Base-by-base conservation (phyloP, 2,888 invertebrate genomes). In the Callimorpha dominula region DNA sequence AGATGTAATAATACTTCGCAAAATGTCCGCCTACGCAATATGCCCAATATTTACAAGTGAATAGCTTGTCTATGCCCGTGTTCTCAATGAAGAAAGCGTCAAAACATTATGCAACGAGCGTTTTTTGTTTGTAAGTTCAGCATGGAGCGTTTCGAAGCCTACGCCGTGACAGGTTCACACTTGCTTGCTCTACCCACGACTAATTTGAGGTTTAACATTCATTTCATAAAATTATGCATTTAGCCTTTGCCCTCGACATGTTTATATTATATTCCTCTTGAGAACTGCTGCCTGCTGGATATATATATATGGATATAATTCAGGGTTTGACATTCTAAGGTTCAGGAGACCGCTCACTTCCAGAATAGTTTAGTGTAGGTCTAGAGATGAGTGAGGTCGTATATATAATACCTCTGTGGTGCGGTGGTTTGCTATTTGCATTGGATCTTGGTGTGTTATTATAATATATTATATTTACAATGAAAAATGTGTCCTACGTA, bases 61-160 rank as follows among this genome's bases (percentile, higher is more conserved):
- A 79, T 74, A 80, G 81, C 70, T 54, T 76, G 77, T 74, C 74
- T 75, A 69, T 57, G 46, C 43, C 66, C 54, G 75, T 73, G 78
- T 77, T 70, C 76, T 79, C 78, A 82, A 81, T 81, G 80, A 86
- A 81, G 87, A 87, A 82, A 85, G 85, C 77, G 73, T 70, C 65
- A 74, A 31, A 57, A 46, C 7, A 50, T 85, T 83, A 66, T 78
- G 78, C 71, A 85, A 71, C 79, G 80, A 80, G 72, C 72, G 73
- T 64, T 76, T 80, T 83, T 82, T 83, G 62, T 69, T 49, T 63
- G n/a, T 62, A 49, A 54, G 67, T 54, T 54, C 14, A 42, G 50
- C 42, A 20, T 31, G 17, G 46, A n/a, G 81, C 81, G 68, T 74
- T 83, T 82, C 60, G 78, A 66, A 76, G 68, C 70, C 68, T 73